Base-by-base conservation (phyloP, 2,888 invertebrate genomes). In the Agapostemon virescens region DNA sequence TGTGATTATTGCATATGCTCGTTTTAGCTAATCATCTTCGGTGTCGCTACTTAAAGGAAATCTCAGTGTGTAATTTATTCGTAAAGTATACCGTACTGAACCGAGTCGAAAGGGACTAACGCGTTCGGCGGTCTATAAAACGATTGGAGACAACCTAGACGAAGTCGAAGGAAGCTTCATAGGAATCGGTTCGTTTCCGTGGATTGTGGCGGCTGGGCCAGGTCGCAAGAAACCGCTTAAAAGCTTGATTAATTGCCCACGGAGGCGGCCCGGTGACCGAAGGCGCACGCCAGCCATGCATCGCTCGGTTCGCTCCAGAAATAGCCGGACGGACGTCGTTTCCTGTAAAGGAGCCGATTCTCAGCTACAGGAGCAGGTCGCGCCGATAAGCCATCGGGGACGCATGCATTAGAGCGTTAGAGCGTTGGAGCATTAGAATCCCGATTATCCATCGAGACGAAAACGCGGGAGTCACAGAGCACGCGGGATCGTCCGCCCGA, bases 231-330 rank as follows among this genome's bases (percentile, higher is more conserved):
- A 72, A 75, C 45, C 58, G 71, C 70, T 71, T 58, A 42, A 75
- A 75, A 58, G 63, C 72, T 81, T 76, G 81, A 76, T 81, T 69
- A 76, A 81, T 81, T 42, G 81, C 40, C 45, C 74, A 20, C 30
- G 52, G 74, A 38, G 74, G 80, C 55, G 69, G 38, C 42, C 15
- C 36, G 74, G 61, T 63, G 75, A 81, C 55, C 66, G 55, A 49
- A 49, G 33, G 58, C 69, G 69, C 81, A 75, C 75, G 81, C 49
- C 64, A 64, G 58, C 81, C 72, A 81, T 82, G 76, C 76, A 81
- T 76, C 76, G 76, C 23, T 52, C 49, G 30, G 49, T 38, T 73
- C 69, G 66, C 45, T 55, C 42, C 13, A 69, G 61, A 69, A 81
- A 71, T 64, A 69, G 38, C 64, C 11, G 52, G 15, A 23, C 52